Conservation (phyloP, 2,888 invertebrate genomes). For the Carcina quercana region DNA sequence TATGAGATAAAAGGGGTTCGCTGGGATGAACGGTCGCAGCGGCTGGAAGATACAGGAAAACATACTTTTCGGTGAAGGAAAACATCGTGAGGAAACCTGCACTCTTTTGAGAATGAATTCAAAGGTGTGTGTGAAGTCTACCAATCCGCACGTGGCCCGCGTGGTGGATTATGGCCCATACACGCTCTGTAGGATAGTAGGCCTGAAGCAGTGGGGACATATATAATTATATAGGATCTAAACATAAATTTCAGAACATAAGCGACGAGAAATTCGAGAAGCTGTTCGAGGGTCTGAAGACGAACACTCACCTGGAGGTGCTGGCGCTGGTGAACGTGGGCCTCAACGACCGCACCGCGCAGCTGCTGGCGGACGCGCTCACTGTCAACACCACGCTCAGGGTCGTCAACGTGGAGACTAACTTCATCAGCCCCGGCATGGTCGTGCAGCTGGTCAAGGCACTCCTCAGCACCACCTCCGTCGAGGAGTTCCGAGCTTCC, state of each 20-base stretch:
- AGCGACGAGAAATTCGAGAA: constrained; percentile 95
- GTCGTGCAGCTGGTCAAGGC: constrained; percentile 91
- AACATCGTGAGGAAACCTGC: too few relatives aligned
- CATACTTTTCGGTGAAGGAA: too few relatives aligned
- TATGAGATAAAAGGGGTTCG: too few relatives aligned
- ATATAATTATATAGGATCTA: neutral
- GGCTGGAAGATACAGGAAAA: too few relatives aligned
- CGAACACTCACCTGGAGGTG: constrained; percentile 93
- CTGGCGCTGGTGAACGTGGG: constrained; percentile 95
- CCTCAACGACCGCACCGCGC: constrained; percentile 91
- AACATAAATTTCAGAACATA: constrained; percentile 83
- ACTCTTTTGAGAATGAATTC: too few relatives aligned
- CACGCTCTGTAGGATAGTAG: too few relatives aligned
- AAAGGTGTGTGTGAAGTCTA: too few relatives aligned
- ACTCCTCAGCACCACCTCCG: constrained; percentile 87
- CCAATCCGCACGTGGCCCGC: too few relatives aligned
- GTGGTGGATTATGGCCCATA: too few relatives aligned
- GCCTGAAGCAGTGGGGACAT: neutral
- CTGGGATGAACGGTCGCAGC: too few relatives aligned
- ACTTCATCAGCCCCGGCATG: constrained; percentile 94
- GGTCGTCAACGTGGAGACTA: constrained; percentile 95
- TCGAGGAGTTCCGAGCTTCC: constrained; percentile 96
- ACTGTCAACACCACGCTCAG: constrained; percentile 85
- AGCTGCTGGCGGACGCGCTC: constrained; percentile 87
- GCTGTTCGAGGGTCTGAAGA: constrained; percentile 90